A percentile compares a stretch with the other conserved stretches of the same genome.
phyloP scores from a whole-genome alignment of 1,140 invertebrate species.

The Lucilia cuprina region DNA sequence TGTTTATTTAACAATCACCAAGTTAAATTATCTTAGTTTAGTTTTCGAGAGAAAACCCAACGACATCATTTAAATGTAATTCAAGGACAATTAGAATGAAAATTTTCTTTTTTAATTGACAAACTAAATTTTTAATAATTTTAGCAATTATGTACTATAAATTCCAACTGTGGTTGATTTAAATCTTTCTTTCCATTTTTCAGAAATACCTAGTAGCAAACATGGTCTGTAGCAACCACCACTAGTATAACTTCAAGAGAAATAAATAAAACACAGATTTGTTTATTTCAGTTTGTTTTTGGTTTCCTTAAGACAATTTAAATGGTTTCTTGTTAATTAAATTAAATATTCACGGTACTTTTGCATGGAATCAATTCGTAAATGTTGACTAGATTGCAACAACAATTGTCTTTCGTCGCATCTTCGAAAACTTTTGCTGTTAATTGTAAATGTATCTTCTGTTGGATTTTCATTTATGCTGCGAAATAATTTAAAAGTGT shows the following conservation, averaged over 20 bases:
- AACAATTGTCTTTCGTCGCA: background rate
- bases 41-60: no score
- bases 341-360: conserved; percentile 39
- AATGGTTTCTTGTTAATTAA: conserved; percentile 40
- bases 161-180: conserved; percentile 30
- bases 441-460: background rate
- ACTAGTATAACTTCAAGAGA: background rate
- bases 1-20: background rate
- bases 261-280: background rate
- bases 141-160: conserved; percentile 36
- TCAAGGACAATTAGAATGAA: background rate
- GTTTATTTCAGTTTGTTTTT: background rate
- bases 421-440: background rate
- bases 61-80: background rate
- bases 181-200: background rate
- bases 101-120: conserved; percentile 16
- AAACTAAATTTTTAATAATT: background rate
- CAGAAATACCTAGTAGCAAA: background rate
- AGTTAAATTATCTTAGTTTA: background rate
- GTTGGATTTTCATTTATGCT: background rate
- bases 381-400: background rate
- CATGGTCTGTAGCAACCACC: background rate
- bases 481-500: background rate
- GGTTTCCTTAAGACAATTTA: conserved; percentile 28
- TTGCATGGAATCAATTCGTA: background rate